Base-by-base conservation (phyloP, 2,888 invertebrate species). In the Oeneis ivallda region DNA sequence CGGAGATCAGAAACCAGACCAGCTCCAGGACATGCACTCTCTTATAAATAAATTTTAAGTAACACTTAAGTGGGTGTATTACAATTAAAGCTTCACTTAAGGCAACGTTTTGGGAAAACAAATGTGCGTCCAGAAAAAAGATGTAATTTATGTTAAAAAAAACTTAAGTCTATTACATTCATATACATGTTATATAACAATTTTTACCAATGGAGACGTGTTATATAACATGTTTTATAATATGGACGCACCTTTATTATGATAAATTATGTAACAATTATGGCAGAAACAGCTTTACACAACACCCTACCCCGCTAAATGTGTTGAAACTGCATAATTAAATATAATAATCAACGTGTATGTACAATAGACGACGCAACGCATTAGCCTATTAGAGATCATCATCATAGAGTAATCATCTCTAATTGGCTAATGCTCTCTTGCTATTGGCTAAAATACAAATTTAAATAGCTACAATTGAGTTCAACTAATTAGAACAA, bases 1-100 rank as follows among this genome's bases (percentile, higher is more conserved):
- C 89, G 0, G 88, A 91, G 74, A 86, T 92, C 72, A 78, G 86
- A 54, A 90, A 92, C 75, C 92, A 92, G 70, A 92, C 91, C 1
- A 92, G 86, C 76, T 92, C 92, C 43, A 78, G 87, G 74, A 84
- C 92, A 5, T 92, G 92, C 88, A 86, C 84, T 47, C 86, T 92
- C 82, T 80, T 92, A 80, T 92, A 88, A 87, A 72, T 67, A 64
- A 65, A 65, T 11, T 47, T 8, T 43, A 9, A 50, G 4, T 11
- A 19, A 37, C 10, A 45, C 6, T 37, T 37, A 19, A 26, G 26
- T 26, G 26, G 26, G 10, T 13, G 17, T 19, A 19, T 43, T 43
- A 43, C 13, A 26, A 43, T 43, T 6, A 47, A 49, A 49, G 49
- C 15, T 59, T 43, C 43, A 57, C 57, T 19, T 0, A 41, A 57